phyloP scores from a whole-genome alignment of 92 coral and sea anemone species.

The Epizoanthus ramosus region DNA sequence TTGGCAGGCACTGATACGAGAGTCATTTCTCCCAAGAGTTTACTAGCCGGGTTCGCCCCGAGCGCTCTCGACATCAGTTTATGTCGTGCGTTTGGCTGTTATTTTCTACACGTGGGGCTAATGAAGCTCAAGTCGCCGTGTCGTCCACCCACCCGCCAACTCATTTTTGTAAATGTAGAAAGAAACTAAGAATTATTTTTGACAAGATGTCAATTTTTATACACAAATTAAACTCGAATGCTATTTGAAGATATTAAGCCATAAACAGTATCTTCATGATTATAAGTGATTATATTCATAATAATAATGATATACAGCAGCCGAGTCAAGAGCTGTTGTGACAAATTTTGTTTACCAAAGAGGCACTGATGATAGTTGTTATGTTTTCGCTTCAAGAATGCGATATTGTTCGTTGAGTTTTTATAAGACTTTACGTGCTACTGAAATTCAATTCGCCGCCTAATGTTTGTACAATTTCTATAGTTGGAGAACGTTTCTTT shows the following conservation, averaged over 20 bases:
- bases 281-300: neutral
- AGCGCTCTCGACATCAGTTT: neutral
- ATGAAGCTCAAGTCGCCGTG: neutral
- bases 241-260: constrained; percentile 13
- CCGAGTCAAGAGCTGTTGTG: neutral
- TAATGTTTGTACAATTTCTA: too few relatives aligned
- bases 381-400: too few relatives aligned
- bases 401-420: too few relatives aligned
- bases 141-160: constrained; percentile 31
- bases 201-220: constrained; percentile 43
- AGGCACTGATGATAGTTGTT: too few relatives aligned
- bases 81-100: constrained; percentile 24
- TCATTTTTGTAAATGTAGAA: constrained; percentile 35
- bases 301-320: neutral
- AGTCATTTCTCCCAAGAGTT: constrained; percentile 7
- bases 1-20: neutral
- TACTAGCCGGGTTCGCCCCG: constrained; percentile 17
- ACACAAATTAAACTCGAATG: constrained; percentile 28
- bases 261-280: neutral
- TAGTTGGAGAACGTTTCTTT: too few relatives aligned
- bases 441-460: too few relatives aligned
- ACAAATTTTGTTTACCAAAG: neutral
- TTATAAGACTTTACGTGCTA: too few relatives aligned
- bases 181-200: constrained; percentile 22
- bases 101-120: constrained; percentile 40